Percentiles rank a stretch among this genome's conserved stretches.
These are phyloP conservation scores for Aplysia californica DNA, from an alignment of 1,140 invertebrate genomes.

Conservation along the genomic window DNA sequence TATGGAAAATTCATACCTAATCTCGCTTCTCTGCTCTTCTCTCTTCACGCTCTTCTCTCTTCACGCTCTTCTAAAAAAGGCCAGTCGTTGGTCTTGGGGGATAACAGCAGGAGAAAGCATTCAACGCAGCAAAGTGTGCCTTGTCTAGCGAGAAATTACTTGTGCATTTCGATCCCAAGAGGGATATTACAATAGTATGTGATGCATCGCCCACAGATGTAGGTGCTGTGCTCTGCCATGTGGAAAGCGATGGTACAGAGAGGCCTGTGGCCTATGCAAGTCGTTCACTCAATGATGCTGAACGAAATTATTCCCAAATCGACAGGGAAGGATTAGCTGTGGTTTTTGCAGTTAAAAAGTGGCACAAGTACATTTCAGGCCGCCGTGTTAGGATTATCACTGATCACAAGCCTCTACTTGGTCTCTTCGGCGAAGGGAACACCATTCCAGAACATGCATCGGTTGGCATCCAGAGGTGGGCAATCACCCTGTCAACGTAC, in stretches of 20 bases:
- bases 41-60: constrained; percentile 33
- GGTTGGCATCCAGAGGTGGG: constrained; percentile 51
- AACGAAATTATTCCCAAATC: constrained; percentile 70
- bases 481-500: constrained; percentile 44
- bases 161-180: constrained; percentile 6
- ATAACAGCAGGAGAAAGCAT: background rate
- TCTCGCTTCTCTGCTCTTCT: constrained; percentile 1
- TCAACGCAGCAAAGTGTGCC: constrained; percentile 44
- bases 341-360: constrained; percentile 67
- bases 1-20: background rate
- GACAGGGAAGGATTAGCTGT: constrained; percentile 71
- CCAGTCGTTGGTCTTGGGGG: constrained; percentile 34
- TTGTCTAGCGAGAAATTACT: constrained; percentile 61
- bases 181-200: constrained; percentile 64
- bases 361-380: constrained; percentile 70
- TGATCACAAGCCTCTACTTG: constrained; percentile 68
- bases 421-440: constrained; percentile 60
- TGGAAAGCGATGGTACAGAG: constrained; percentile 20
- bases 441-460: constrained; percentile 57
- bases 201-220: constrained; percentile 70
- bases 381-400: constrained; percentile 65
- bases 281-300: constrained; percentile 62
- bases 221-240: constrained; percentile 46
- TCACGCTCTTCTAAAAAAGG: constrained; percentile 32
- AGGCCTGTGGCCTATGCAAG: constrained; percentile 68